Base-by-base conservation (phyloP, 2,888 invertebrate species). In the Papilio elwesi region DNA sequence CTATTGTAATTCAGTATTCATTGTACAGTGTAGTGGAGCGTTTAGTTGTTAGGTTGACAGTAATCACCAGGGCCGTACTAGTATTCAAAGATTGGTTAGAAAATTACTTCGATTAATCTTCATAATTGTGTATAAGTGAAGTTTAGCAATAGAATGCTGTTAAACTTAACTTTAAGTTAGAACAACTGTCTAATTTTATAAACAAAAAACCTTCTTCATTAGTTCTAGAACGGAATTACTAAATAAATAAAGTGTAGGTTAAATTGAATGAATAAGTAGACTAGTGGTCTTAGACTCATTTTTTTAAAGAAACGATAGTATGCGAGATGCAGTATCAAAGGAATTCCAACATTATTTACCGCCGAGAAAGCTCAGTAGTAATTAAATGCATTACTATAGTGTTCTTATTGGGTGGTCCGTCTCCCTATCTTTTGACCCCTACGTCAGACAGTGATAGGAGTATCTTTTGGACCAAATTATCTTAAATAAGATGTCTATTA, bases 41-140 rank as follows among this genome's bases (percentile, higher is more conserved):
- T 74, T 76, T 71, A 75, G 76, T 70, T 74, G 75, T 51, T 15
- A 38, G 16, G 26, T 43, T 62, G 43, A 62, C 15, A 26, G 16
- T 43, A 12, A 70, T 16, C 11, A 16, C 11, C 65, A 65, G 65
- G 49, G 65, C n/a, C 49, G 65, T 13, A 65, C 36, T 43, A 8
- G 36, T 13, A 62, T 26, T 26, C 4, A 62, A n/a, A 59, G 10
- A 6, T 43, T n/a, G 38, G n/a, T n/a, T 1, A 15, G 38, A n/a
- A n/a, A 59, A 38, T 59, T n/a, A 10, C 5, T 9, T 59, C 6
- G 26, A 4, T 8, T n/a, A 52, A 52, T 52, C 9, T 9, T 59
- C 8, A 59, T 38, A 11, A 13, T n/a, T 38, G 6, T 43, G 5
- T 43, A 43, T 43, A 43, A 43, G 6, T 43, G 8, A 9, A 43